Evolutionary conservation across 2,113 vertebrate species (phyloP).

Genomic region (Passer domesticus): DNA sequence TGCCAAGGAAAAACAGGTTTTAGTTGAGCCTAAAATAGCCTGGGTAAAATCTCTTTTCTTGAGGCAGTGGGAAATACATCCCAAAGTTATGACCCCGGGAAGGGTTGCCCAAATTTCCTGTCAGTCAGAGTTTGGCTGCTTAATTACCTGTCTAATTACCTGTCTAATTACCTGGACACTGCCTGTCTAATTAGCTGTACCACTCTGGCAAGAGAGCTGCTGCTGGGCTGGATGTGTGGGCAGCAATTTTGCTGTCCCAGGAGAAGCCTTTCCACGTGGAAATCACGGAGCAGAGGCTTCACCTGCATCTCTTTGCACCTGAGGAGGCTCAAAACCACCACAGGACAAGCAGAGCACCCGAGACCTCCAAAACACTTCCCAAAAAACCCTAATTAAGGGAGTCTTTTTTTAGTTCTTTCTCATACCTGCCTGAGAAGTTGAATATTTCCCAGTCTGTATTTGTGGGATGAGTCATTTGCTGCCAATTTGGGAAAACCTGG

Average conservation of each 20-base stretch:
- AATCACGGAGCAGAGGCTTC: neutral
- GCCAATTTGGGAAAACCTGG: neutral
- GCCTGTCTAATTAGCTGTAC: neutral
- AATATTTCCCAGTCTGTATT: neutral
- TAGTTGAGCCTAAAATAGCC: neutral
- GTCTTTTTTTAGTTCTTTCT: neutral
- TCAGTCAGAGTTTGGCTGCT: neutral
- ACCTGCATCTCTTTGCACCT: neutral
- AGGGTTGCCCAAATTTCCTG: neutral
- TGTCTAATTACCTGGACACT: neutral
- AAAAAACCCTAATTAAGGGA: neutral
- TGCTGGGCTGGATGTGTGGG: neutral
- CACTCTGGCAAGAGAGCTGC: neutral
- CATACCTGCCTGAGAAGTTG: neutral
- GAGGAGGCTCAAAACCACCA: neutral
- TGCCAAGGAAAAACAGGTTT: neutral
- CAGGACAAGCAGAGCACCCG: neutral
- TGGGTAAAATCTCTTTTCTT: neutral
- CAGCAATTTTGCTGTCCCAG: neutral
- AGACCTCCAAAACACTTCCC: neutral
- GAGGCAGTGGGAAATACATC: neutral
- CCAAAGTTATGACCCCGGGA: neutral
- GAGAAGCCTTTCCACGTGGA: neutral
- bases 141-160: neutral
- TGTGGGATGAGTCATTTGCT: constrained; percentile 5